Evolutionary conservation across 2,888 invertebrate genomes (phyloP).

Genomic region (Phengaris alcon): DNA sequence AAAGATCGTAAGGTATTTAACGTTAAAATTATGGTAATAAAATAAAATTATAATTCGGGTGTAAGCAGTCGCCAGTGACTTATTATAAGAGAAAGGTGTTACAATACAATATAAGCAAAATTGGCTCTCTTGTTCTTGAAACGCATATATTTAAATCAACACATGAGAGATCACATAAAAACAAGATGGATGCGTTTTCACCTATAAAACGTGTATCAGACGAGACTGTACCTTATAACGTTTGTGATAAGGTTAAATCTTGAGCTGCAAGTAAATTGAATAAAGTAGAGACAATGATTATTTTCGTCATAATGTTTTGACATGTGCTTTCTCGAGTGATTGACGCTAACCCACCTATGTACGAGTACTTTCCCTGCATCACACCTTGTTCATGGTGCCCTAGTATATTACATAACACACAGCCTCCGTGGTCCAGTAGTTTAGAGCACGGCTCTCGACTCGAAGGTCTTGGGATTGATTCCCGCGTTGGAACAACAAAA

Average conservation of each 20-base stretch:
- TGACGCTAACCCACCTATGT: slow-evolving; percentile 32
- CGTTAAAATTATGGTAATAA: too few relatives aligned
- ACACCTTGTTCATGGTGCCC: slow-evolving; percentile 22
- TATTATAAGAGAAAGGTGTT: slow-evolving; percentile 13
- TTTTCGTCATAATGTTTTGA: slow-evolving; percentile 43
- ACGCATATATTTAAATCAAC: slow-evolving; percentile 12
- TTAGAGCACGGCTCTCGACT: too few relatives aligned
- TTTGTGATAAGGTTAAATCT: slow-evolving; percentile 4
- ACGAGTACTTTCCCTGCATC: slow-evolving; percentile 33
- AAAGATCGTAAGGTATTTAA: too few relatives aligned
- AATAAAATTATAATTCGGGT: background rate
- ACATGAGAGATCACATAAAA: slow-evolving; percentile 21
- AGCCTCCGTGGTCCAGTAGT: too few relatives aligned
- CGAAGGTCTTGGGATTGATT: too few relatives aligned
- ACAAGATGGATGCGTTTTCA: slow-evolving; percentile 15
- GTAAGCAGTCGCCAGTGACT: background rate
- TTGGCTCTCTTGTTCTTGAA: background rate
- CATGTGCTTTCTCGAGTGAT: slow-evolving; percentile 41
- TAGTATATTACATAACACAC: background rate
- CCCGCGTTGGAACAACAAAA: too few relatives aligned
- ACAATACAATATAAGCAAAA: background rate
- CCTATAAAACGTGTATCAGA: background rate
- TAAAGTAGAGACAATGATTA: slow-evolving; percentile 33
- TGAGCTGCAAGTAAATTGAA: slow-evolving; percentile 1
- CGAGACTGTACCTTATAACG: background rate